Percentiles rank a stretch among this genome's conserved stretches.
Evolutionary conservation across 1,140 invertebrate species (phyloP).

Genomic region (Pantala flavescens): DNA sequence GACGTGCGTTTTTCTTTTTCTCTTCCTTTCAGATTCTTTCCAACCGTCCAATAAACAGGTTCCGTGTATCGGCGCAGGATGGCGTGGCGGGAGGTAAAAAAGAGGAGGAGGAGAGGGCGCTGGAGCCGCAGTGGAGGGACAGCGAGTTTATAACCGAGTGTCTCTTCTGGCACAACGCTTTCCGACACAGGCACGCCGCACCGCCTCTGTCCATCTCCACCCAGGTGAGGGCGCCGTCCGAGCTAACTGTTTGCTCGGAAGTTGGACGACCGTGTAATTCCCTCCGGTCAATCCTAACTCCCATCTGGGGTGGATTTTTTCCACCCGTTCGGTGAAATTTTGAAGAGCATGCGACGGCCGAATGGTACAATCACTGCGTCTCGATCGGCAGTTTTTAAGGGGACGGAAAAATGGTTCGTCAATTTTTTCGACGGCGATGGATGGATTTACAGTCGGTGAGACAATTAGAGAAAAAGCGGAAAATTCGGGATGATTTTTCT

Average conservation of each 20-base stretch:
- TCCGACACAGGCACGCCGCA: conserved; percentile 59
- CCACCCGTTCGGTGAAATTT: too few relatives aligned
- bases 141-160: conserved; percentile 70
- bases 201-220: conserved; percentile 59
- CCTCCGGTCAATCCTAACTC: not conserved
- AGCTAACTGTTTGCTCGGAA: not conserved
- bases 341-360: too few relatives aligned
- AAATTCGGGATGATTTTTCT: too few relatives aligned
- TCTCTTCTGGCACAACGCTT: conserved; percentile 69
- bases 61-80: not conserved
- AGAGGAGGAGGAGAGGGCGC: conserved; percentile 19
- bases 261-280: too few relatives aligned
- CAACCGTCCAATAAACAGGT: not conserved
- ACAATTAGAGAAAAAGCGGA: too few relatives aligned
- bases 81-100: not conserved
- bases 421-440: too few relatives aligned
- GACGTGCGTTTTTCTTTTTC: too few relatives aligned
- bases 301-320: not conserved
- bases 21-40: not conserved
- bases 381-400: too few relatives aligned
- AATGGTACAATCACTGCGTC: too few relatives aligned
- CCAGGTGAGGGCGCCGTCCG: conserved; percentile 40
- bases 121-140: conserved; percentile 61
- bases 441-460: too few relatives aligned
- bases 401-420: too few relatives aligned